phyloP scores from a whole-genome alignment of 2,113 vertebrate genomes.

The Cebus imitator region DNA sequence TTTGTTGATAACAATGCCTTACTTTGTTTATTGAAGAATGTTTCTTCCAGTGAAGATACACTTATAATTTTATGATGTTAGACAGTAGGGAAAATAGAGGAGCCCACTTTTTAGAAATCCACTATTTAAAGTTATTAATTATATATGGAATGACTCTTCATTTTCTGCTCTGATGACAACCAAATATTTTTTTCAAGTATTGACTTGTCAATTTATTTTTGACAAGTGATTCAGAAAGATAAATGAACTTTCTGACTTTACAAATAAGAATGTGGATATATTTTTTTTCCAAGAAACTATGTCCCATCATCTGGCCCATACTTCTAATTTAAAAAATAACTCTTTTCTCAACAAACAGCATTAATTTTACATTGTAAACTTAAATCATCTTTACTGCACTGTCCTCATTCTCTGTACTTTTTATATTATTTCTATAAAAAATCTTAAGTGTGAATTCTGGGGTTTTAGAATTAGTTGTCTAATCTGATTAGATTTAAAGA shows the following conservation, averaged over 20 bases:
- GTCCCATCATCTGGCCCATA: conserved; percentile 34
- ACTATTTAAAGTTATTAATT: background rate
- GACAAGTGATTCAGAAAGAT: conserved; percentile 53
- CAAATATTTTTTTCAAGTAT: conserved; percentile 5
- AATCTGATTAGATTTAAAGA: background rate
- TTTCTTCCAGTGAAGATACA: background rate
- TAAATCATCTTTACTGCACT: conserved; percentile 51
- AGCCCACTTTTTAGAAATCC: background rate
- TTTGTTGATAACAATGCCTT: background rate
- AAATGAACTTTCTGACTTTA: conserved; percentile 47
- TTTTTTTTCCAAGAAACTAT: background rate
- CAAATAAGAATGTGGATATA: conserved; percentile 26
- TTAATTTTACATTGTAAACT: conserved; percentile 50
- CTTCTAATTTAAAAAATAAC: conserved; percentile 54
- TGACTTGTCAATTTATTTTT: conserved; percentile 42
- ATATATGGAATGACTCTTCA: conserved; percentile 12
- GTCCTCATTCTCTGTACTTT: conserved; percentile 29
- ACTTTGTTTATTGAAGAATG: background rate
- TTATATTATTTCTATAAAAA: conserved; percentile 66
- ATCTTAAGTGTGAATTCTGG: background rate
- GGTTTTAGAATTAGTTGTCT: background rate
- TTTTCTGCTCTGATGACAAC: conserved; percentile 38
- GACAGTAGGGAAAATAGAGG: background rate
- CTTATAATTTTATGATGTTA: conserved; percentile 12
- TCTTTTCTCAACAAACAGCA: conserved; percentile 51